Conservation (phyloP, 1,140 invertebrate genomes). For the Helicoverpa armigera region DNA sequence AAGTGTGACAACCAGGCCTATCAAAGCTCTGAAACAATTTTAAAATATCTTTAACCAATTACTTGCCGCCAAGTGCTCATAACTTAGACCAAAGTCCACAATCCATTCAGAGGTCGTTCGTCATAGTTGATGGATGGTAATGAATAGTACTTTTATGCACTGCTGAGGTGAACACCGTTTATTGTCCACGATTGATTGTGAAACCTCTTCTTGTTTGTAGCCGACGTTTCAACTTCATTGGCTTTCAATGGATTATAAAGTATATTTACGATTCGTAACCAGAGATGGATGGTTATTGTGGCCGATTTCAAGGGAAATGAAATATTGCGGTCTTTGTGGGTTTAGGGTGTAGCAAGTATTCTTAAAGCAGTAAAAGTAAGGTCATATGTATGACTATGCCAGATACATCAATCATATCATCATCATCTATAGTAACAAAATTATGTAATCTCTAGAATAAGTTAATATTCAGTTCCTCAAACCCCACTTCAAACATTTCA, state of each 20-base stretch:
- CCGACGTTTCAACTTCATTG: constrained; percentile 49
- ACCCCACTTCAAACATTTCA: neutral
- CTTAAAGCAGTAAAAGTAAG: too few relatives aligned
- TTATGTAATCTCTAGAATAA: too few relatives aligned
- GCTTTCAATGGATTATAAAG: constrained; percentile 53
- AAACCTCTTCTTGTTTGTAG: constrained; percentile 47
- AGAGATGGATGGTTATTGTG: constrained; percentile 24
- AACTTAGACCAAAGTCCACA: constrained; percentile 41
- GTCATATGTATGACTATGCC: too few relatives aligned
- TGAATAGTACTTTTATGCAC: constrained; percentile 68
- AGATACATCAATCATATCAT: too few relatives aligned
- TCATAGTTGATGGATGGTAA: constrained; percentile 71
- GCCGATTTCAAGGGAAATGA: constrained; percentile 34
- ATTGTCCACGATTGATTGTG: constrained; percentile 56
- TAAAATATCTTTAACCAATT: neutral
- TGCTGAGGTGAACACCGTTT: constrained; percentile 53
- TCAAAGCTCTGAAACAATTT: neutral
- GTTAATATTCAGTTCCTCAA: neutral
- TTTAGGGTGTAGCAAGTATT: neutral
- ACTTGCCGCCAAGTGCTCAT: constrained; percentile 23
- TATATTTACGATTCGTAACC: constrained; percentile 37
- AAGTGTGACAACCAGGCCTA: neutral
- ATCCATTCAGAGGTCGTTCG: constrained; percentile 58
- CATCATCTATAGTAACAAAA: too few relatives aligned
- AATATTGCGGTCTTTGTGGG: constrained; percentile 8